phyloP scores from a whole-genome alignment of 2,113 vertebrate genomes.

The Pungitius pungitius region DNA sequence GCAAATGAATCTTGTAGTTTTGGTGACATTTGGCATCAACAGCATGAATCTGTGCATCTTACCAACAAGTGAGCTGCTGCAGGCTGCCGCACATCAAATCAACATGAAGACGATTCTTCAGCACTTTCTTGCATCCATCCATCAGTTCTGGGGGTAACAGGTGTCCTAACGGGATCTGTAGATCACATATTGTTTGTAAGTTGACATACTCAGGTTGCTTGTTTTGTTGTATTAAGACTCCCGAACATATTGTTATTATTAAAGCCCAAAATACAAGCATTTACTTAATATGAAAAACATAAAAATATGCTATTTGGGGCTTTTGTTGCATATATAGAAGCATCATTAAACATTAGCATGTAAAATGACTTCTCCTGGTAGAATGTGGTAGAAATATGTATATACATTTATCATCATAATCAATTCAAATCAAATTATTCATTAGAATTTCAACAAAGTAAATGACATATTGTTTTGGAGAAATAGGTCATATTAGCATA shows the following conservation, averaged over 20 bases:
- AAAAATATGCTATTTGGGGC: background rate
- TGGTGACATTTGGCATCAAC: background rate
- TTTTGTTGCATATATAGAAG: background rate
- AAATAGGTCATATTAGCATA: constrained; percentile 21
- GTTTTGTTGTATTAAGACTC: background rate
- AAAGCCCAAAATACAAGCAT: background rate
- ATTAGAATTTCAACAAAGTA: background rate
- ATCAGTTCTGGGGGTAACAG: background rate
- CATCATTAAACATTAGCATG: background rate
- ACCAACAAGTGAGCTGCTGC: background rate
- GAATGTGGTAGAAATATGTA: background rate
- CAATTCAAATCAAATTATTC: background rate
- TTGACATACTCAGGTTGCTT: background rate
- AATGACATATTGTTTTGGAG: constrained; percentile 7
- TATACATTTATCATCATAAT: background rate
- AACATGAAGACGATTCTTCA: background rate
- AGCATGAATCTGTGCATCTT: background rate
- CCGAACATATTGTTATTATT: background rate
- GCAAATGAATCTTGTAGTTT: background rate
- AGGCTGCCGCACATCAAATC: background rate
- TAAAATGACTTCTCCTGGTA: background rate
- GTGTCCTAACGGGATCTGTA: background rate
- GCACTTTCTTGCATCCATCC: background rate
- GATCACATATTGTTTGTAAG: background rate
- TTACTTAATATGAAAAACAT: background rate